Evolutionary conservation across 2,113 vertebrate genomes (phyloP), one percentile per base, ranked within the genome.

Genomic region (Zootoca vivipara): DNA sequence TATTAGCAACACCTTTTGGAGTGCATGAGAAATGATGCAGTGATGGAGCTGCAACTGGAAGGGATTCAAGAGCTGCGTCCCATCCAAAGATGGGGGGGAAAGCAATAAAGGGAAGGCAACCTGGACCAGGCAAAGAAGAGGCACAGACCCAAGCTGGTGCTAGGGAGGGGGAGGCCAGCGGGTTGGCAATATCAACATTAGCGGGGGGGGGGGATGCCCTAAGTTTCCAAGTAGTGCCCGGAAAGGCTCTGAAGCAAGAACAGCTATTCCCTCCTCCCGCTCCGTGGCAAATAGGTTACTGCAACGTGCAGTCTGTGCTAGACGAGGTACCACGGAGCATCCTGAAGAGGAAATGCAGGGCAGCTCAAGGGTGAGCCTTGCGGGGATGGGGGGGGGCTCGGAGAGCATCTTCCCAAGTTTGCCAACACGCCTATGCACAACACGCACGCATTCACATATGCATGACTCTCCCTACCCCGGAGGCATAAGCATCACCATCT

Each of bases 1-100:
- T 96, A 96, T 97, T 96, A 98, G 96, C 96, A 94, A 92, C 93
- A 96, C 96, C 97, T 94, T 96, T 94, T 93, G 95, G 94, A 96
- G 95, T 95, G 93, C 91, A 89, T 56, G 77, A 96, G 93, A 96
- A 97, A 97, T 96, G 98, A 98, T 98, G 98, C 98, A 97, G 97
- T 95, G 97, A 92, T 94, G 95, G 93, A 97, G 96, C 93, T 94
- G 93, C 96, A 97, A 96, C 93, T 94, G 95, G 96, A 97, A 96
- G 94, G 93, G 92, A 96, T 96, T 96, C 96, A 96, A 93, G 88
- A 94, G 94, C 96, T 96, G 94, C 93, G 90, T 95, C 95, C 95
- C 95, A 94, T 91, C 89, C 83, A 79, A 85, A 85, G 92, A 90
- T 86, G 69, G 89, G 69, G 79, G 58, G 58, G n/a, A n/a, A 62